phyloP scores from a whole-genome alignment of 2,888 invertebrate genomes.

The Papilio demoleus region DNA sequence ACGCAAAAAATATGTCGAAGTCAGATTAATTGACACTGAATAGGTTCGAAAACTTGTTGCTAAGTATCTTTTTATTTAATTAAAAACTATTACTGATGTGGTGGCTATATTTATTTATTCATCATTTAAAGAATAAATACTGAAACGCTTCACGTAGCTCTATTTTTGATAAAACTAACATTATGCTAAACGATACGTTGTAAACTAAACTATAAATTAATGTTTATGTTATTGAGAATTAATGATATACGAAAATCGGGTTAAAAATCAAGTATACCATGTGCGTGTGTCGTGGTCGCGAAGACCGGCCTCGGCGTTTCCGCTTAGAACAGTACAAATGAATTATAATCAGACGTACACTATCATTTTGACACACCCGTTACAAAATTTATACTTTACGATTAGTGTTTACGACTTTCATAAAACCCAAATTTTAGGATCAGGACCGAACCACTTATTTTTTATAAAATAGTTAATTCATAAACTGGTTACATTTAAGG shows the following conservation, averaged over 20 bases:
- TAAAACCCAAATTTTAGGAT: no score
- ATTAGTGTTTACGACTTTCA: background rate
- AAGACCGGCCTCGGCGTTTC: slow-evolving; percentile 33
- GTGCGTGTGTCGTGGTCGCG: slow-evolving; percentile 20
- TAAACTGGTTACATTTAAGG: no score
- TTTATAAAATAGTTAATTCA: no score
- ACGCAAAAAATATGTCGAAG: background rate
- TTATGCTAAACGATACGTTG: background rate
- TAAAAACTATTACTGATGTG: background rate
- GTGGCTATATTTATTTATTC: background rate
- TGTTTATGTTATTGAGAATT: slow-evolving; percentile 1
- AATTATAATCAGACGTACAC: slow-evolving; percentile 26
- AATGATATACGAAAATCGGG: slow-evolving; percentile 6
- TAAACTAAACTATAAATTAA: background rate
- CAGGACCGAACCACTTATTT: no score
- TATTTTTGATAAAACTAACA: background rate
- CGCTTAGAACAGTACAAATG: slow-evolving; percentile 25
- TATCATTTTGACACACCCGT: background rate
- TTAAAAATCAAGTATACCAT: slow-evolving; percentile 33
- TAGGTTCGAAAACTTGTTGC: background rate
- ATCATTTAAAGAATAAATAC: background rate
- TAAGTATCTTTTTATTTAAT: background rate
- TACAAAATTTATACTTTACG: background rate
- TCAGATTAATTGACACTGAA: background rate
- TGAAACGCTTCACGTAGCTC: background rate